These are phyloP conservation scores for Meghimatium bilineatum DNA, from an alignment of 2,888 invertebrate species.

Conservation along the genomic window DNA sequence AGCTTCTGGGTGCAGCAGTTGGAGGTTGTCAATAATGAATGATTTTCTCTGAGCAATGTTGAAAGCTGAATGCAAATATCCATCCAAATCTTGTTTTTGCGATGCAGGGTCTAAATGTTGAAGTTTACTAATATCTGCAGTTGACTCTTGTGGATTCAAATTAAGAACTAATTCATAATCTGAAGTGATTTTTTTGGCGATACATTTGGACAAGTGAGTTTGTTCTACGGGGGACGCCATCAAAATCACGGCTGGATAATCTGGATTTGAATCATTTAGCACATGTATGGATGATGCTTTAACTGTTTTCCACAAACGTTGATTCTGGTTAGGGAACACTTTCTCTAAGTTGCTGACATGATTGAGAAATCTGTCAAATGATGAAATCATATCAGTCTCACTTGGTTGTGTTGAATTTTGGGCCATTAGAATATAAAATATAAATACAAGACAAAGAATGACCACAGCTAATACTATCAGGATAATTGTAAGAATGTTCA, in stretches of 20 bases:
- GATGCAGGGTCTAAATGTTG: constrained; percentile 53
- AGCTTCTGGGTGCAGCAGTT: constrained; percentile 61
- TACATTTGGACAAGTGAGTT: constrained; percentile 52
- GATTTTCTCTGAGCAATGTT: constrained; percentile 50
- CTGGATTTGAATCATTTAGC: constrained; percentile 54
- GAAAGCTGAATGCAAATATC: constrained; percentile 56
- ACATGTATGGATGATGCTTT: constrained; percentile 57
- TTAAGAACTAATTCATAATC: constrained; percentile 48
- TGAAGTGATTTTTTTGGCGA: constrained; percentile 58
- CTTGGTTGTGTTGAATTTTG: not conserved
- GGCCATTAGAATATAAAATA: not conserved
- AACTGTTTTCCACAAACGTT: constrained; percentile 61
- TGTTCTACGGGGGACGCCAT: constrained; percentile 56
- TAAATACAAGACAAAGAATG: too few relatives aligned
- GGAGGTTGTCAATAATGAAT: constrained; percentile 66
- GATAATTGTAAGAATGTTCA: not conserved
- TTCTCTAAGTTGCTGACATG: constrained; percentile 3
- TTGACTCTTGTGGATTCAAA: not conserved
- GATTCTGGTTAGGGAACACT: constrained; percentile 57
- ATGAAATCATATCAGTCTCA: not conserved
- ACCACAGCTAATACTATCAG: not conserved
- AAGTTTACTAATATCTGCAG: constrained; percentile 50
- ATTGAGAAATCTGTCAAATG: constrained; percentile 20
- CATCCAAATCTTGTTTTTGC: constrained; percentile 57
- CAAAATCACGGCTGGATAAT: constrained; percentile 64